A percentile compares a stretch with the other conserved stretches of the same genome.
phyloP scores from a whole-genome alignment of 30 jellyfish, hydroid and myxozoan genomes.

The Sanderia malayensis region DNA sequence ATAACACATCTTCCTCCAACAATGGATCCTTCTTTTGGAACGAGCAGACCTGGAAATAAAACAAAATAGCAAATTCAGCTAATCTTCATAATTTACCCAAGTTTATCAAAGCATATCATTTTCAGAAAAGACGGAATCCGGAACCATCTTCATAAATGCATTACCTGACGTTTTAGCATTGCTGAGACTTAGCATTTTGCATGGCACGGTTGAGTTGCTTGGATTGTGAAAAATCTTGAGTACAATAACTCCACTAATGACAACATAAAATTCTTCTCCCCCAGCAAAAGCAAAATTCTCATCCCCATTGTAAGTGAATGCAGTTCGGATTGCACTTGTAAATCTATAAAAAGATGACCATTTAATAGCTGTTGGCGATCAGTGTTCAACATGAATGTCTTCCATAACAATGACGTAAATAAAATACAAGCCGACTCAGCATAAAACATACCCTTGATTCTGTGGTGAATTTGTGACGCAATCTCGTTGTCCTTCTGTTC shows the following conservation, averaged over 20 bases:
- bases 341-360: slow-evolving; percentile 31
- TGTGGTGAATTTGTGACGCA: slow-evolving; percentile 52
- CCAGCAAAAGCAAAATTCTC: slow-evolving; percentile 79
- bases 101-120: too few species aligned
- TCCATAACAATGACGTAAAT: too few species aligned
- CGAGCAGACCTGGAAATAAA: slow-evolving; percentile 50
- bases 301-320: slow-evolving; percentile 68
- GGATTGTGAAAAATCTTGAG: slow-evolving; percentile 56
- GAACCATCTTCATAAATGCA: too few species aligned
- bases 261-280: slow-evolving; percentile 83
- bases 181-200: slow-evolving; percentile 44
- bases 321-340: slow-evolving; percentile 78
- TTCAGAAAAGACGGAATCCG: too few species aligned
- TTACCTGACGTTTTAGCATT: slow-evolving; percentile 49
- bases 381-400: too few species aligned
- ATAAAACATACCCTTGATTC: slow-evolving; percentile 74
- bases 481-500: slow-evolving; percentile 68
- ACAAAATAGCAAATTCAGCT: too few species aligned
- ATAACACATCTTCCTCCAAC: slow-evolving; percentile 60
- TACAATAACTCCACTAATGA: slow-evolving; percentile 55
- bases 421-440: too few species aligned
- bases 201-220: slow-evolving; percentile 49
- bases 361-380: too few species aligned
- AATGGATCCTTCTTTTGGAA: slow-evolving; percentile 61
- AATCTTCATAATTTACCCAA: too few species aligned